Conservation (phyloP, 2,797 vertebrate species). For the Chrosomus eos region DNA sequence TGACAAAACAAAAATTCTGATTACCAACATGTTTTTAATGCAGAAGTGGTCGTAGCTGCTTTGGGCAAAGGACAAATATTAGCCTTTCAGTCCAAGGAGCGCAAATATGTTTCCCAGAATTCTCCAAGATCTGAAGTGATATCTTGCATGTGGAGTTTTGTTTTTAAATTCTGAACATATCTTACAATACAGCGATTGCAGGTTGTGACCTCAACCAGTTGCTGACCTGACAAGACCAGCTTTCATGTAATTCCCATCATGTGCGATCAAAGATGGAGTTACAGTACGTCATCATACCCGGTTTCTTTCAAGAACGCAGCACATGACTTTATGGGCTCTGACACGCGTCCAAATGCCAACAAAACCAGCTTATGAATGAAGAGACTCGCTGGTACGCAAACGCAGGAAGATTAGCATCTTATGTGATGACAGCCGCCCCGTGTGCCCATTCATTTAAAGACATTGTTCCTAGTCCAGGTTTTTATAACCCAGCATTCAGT, state of each 20-base stretch:
- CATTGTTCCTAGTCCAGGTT: constrained; percentile 21
- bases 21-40: neutral
- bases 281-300: neutral
- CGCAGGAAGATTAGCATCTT: constrained; percentile 8
- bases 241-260: neutral
- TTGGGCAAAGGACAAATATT: neutral
- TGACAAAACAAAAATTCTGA: neutral
- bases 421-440: neutral
- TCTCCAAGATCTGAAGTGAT: neutral
- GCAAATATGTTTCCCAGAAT: neutral
- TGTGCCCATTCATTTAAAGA: constrained; percentile 6
- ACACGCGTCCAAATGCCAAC: neutral
- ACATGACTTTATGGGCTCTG: neutral
- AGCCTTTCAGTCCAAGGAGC: neutral
- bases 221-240: neutral
- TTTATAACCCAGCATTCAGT: constrained; percentile 15
- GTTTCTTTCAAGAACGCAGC: neutral
- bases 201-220: neutral
- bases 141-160: neutral
- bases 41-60: neutral
- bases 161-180: neutral
- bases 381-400: neutral
- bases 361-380: constrained; percentile 25
- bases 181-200: neutral
- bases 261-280: neutral